phyloP scores from a whole-genome alignment of 2,888 invertebrate genomes.

The Calliphora vomitoria region DNA sequence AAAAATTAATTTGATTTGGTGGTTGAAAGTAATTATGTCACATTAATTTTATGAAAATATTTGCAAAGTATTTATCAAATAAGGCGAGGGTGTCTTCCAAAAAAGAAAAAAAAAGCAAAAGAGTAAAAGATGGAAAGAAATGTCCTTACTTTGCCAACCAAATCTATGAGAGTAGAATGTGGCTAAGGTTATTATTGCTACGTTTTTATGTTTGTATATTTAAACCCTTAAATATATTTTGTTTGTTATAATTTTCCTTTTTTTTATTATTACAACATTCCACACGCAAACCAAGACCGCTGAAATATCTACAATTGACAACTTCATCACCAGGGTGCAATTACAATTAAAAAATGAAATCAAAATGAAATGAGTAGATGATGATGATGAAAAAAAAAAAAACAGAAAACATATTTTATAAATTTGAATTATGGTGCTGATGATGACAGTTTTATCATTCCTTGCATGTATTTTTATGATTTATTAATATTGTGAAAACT shows the following conservation, averaged over 20 bases:
- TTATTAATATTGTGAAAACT: constrained; percentile 63
- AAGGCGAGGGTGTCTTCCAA: constrained; percentile 50
- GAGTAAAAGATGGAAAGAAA: not conserved
- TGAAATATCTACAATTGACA: constrained; percentile 67
- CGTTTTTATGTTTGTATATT: constrained; percentile 30
- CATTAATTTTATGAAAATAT: constrained; percentile 76
- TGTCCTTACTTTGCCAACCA: constrained; percentile 27
- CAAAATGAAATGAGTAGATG: constrained; percentile 41
- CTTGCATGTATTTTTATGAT: constrained; percentile 64
- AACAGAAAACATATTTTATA: constrained; percentile 67
- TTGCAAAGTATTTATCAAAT: constrained; percentile 70
- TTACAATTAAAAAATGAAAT: constrained; percentile 66
- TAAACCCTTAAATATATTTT: constrained; percentile 65
- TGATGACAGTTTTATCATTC: constrained; percentile 73
- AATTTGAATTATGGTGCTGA: constrained; percentile 71
- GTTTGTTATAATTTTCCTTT: constrained; percentile 48
- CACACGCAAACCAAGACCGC: not conserved
- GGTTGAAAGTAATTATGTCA: constrained; percentile 78
- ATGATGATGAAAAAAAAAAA: not conserved
- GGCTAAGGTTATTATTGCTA: constrained; percentile 27
- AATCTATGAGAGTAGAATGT: constrained; percentile 1
- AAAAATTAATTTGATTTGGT: constrained; percentile 77
- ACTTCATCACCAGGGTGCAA: constrained; percentile 72
- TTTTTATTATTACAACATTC: constrained; percentile 31
- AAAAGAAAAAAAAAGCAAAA: constrained; percentile 1